These are phyloP conservation scores for Hydrolagus colliei DNA, from an alignment of 2,797 vertebrate genomes.

Conservation along the genomic window DNA sequence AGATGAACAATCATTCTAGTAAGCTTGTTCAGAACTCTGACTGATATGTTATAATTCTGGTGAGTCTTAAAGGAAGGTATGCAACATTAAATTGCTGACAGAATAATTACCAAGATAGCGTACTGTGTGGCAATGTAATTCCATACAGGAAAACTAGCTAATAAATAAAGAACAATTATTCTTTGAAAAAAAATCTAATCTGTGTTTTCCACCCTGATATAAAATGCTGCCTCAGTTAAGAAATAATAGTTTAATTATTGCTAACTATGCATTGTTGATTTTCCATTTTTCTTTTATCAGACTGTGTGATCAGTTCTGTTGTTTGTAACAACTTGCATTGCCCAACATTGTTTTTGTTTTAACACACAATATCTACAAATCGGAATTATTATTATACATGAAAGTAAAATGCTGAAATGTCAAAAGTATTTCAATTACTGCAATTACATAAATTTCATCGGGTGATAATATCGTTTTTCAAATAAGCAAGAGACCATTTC, in stretches of 20 bases:
- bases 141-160: neutral
- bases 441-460: slow-evolving; percentile 78
- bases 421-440: slow-evolving; percentile 69
- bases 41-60: neutral
- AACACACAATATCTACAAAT: slow-evolving; percentile 65
- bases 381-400: slow-evolving; percentile 69
- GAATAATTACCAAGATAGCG: slow-evolving; percentile 1
- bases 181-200: slow-evolving; percentile 3
- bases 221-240: slow-evolving; percentile 25
- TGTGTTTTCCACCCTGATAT: neutral
- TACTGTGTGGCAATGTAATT: neutral
- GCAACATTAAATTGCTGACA: neutral
- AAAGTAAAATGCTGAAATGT: slow-evolving; percentile 60
- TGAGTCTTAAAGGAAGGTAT: neutral
- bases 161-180: slow-evolving; percentile 17
- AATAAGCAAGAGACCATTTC: slow-evolving; percentile 59
- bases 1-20: neutral
- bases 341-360: slow-evolving; percentile 33
- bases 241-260: slow-evolving; percentile 26
- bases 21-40: neutral
- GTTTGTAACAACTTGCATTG: slow-evolving; percentile 24
- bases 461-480: slow-evolving; percentile 70
- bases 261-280: slow-evolving; percentile 29
- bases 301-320: slow-evolving; percentile 24
- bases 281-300: slow-evolving; percentile 29